Base-by-base conservation (phyloP, 2,113 vertebrate species). In the Oncorhynchus nerka region DNA sequence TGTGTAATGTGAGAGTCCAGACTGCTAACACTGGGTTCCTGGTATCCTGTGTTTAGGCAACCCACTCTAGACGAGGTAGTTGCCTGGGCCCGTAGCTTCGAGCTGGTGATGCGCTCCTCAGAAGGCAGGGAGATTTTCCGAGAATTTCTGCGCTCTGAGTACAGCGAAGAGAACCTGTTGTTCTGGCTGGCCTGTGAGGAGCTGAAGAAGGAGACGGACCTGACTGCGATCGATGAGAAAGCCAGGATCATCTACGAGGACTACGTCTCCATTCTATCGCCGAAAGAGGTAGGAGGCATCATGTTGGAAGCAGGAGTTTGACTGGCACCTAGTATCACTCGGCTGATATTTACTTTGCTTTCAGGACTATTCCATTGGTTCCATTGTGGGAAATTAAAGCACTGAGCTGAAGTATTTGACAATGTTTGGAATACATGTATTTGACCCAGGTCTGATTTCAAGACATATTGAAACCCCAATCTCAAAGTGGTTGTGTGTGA, bases 131-230 rank as follows among this genome's bases (percentile, higher is more conserved):
- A 97, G 79, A 85, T 98, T 80, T 99, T 99, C 91, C 88, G 94
- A 76, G 95, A 99, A 88, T 99, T 99, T 90, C 94, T 99, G 81
- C 95, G 96, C 81, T 97, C 97, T 0, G 98, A 99, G 85, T 99
- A 99, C 86, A 99, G 98, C 13, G 98, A 99, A 85, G 98, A 99
- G 90, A 99, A 99, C 91, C 94, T 99, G 72, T 95, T 99, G 81
- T 99, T 99, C 93, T 99, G 98, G 98, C 91, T 99, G 62, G 95
- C 97, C 34, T 99, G 98, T 75, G 98, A 99, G 87, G 98, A 98
- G 73, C 85, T 99, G 85, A 99, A 96, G 87, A 95, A 95, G 77
- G 97, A 99, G 88, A 95, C 94, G 3, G 93, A 95, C 83, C 94
- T 94, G 73, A 88, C 94, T 20, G 90, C 90, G 28, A 92, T 98